Evolutionary conservation across 2,113 vertebrate species (phyloP), one percentile per base, ranked within the genome.

Genomic region (Sinocyclocheilus grahami): DNA sequence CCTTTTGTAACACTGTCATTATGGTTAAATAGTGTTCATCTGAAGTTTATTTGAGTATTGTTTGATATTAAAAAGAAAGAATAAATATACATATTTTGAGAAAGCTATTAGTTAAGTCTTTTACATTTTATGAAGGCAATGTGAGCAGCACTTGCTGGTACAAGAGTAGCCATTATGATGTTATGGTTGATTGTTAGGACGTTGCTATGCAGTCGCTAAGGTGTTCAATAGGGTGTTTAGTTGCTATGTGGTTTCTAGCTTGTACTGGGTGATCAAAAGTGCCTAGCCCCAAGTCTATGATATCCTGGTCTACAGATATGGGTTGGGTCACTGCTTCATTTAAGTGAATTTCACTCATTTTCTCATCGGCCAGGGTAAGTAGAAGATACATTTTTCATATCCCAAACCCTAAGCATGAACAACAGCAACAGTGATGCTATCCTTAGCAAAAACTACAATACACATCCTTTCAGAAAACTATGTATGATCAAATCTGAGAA

Each of bases 191-290:
- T 27, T 76, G 42, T n/a, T 27, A 76, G 42, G 72, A n/a, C 6
- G 42, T 76, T 76, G 74, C 42, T 76, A 76, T 51, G 72, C 42
- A 76, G 72, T 76, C 14, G 42, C 72, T 76, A 76, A 48, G 74
- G 39, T 76, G 74, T 9, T 48, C 22, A 51, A 8, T 48, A 6
- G 16, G 42, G 0, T 51, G 51, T 75, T 48, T 14, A 76, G 42
- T 76, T 76, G 74, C 46, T 27, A 76, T 46, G n/a, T 6, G 22
- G 42, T 27, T 51, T n/a, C 33, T 72, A 39, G 69, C 9, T 72
- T 72, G 69, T 71, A 72, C 69, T 37, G 67, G 33, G 18, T 11
- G 9, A 22, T 72, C 42, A 14, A 75, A 75, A 75, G 16, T 20
- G 22, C 72, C 72, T 22, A 46, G 4, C 69, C 71, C 22, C 5